These are phyloP conservation scores for Hippoglossus stenolepis DNA, from an alignment of 2,113 vertebrate genomes.

Conservation along the genomic window DNA sequence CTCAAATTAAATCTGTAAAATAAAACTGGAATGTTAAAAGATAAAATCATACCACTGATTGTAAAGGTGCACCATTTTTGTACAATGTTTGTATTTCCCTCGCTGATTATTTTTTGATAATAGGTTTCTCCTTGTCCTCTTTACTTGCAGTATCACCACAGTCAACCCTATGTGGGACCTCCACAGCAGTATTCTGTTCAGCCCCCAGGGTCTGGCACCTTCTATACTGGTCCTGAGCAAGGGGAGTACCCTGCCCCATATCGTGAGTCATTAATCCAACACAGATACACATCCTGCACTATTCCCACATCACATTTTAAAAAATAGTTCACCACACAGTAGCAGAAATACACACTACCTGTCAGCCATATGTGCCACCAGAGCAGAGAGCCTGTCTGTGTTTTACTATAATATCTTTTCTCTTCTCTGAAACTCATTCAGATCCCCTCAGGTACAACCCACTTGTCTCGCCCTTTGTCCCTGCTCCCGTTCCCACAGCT, in stretches of 20 bases:
- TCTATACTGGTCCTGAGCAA: no score
- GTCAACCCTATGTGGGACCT: constrained; percentile 90
- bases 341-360: neutral
- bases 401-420: constrained; percentile 27
- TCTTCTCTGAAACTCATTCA: constrained; percentile 40
- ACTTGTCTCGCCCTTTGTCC: constrained; percentile 71
- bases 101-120: neutral
- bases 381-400: neutral
- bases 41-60: no score
- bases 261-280: constrained; percentile 82
- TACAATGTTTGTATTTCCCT: no score
- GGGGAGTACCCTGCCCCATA: constrained; percentile 95
- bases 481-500: constrained; percentile 72
- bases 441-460: constrained; percentile 78
- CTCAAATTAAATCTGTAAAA: no score
- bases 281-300: neutral
- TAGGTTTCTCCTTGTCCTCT: neutral
- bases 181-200: no score
- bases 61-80: no score
- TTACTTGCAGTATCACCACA: constrained; percentile 90
- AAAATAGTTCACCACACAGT: neutral
- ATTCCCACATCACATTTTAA: neutral
- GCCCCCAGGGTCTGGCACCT: no score
- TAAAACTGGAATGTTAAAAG: no score
- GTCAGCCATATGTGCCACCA: neutral